Percentiles rank a stretch among this genome's conserved stretches.
These are phyloP conservation scores for Lichenostomus cassidix DNA, from an alignment of 2,113 vertebrate species.

Conservation along the genomic window DNA sequence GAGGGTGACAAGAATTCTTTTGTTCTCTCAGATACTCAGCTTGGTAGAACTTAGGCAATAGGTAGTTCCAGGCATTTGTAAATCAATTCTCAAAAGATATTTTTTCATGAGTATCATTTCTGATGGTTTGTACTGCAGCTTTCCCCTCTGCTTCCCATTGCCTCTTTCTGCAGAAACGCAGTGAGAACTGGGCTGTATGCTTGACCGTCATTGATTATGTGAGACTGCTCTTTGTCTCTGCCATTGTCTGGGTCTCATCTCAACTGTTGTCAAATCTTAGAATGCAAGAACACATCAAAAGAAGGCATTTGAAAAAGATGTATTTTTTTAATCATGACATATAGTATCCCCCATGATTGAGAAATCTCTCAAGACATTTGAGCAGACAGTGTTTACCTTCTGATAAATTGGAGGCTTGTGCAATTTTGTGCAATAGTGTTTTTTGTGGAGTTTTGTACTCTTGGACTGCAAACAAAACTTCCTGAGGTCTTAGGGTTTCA, in stretches of 20 bases:
- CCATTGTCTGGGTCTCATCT: neutral
- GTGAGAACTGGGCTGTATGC: neutral
- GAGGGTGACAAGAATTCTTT: neutral
- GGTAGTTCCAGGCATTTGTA: neutral
- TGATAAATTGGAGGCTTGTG: neutral
- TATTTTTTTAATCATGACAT: neutral
- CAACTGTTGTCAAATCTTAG: neutral
- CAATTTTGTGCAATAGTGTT: neutral
- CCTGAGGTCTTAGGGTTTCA: neutral
- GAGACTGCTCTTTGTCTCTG: neutral
- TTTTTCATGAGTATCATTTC: neutral
- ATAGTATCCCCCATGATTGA: accelerated
- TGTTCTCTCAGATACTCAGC: neutral
- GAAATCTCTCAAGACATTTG: neutral
- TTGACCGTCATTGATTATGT: neutral
- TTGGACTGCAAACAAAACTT: neutral
- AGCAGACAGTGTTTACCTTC: neutral
- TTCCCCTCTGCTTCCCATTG: neutral
- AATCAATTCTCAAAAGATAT: neutral
- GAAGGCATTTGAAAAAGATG: neutral
- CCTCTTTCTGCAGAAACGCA: neutral
- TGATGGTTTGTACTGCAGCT: neutral
- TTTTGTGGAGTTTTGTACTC: neutral
- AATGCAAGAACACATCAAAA: neutral
- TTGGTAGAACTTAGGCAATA: neutral